These are phyloP conservation scores for Gnathonemus echidnorhynchus DNA, from an alignment of 2,113 vertebrate genomes.

Conservation along the genomic window DNA sequence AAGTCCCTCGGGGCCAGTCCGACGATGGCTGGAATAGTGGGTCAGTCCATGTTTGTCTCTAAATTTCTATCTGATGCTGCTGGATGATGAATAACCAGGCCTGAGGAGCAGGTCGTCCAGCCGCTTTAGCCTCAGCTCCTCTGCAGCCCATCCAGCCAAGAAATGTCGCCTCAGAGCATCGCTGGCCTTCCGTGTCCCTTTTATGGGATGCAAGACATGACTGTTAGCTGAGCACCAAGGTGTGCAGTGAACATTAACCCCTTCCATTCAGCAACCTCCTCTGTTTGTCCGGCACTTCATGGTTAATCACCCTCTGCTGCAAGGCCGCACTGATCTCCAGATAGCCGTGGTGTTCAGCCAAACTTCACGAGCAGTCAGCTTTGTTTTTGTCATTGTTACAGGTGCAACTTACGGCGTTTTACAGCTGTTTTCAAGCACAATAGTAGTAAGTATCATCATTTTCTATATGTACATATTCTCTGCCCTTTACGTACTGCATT, in stretches of 20 bases:
- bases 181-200: not conserved
- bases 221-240: not conserved
- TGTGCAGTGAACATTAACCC: not conserved
- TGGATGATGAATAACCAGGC: too few relatives aligned
- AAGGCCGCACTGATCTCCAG: not conserved
- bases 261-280: not conserved
- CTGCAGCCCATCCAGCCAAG: not conserved
- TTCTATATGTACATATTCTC: not conserved
- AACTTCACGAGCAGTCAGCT: not conserved
- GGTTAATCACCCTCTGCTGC: not conserved
- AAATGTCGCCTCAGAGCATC: not conserved
- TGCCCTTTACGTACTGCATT: not conserved
- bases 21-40: constrained; percentile 80
- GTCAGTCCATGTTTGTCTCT: constrained; percentile 51
- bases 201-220: not conserved
- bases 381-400: constrained; percentile 46
- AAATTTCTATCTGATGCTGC: not conserved
- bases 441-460: constrained; percentile 76
- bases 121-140: not conserved
- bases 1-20: constrained; percentile 86
- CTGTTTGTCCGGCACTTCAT: not conserved
- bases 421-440: constrained; percentile 87
- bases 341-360: not conserved
- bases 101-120: too few relatives aligned
- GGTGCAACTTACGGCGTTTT: constrained; percentile 86